These are phyloP conservation scores for Cydia fagiglandana DNA, from an alignment of 1,140 invertebrate species.

Conservation along the genomic window DNA sequence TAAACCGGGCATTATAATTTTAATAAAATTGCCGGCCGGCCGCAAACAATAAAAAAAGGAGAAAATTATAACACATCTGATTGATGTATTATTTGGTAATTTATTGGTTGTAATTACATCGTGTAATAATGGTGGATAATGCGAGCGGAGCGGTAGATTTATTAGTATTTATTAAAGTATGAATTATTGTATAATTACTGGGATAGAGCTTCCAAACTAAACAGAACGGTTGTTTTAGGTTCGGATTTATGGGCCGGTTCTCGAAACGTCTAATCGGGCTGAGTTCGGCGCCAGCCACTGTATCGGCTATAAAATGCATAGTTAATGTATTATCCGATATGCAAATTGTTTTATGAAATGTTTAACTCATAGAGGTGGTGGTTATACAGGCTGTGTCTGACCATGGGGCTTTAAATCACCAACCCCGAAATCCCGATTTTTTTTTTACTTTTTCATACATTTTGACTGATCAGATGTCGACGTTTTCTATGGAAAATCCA, in stretches of 20 bases:
- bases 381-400: too few relatives aligned
- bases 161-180: conserved; percentile 79
- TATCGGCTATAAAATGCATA: conserved; percentile 28
- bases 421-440: too few relatives aligned
- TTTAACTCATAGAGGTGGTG: not conserved
- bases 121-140: conserved; percentile 75
- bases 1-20: conserved; percentile 71
- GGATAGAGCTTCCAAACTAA: conserved; percentile 73
- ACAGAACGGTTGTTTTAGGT: conserved; percentile 72
- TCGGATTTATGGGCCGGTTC: conserved; percentile 67
- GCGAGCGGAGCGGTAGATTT: conserved; percentile 62
- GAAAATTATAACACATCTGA: conserved; percentile 78
- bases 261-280: conserved; percentile 64
- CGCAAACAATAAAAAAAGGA: conserved; percentile 62
- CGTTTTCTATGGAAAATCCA: too few relatives aligned
- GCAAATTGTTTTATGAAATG: not conserved
- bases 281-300: conserved; percentile 38
- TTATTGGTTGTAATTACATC: conserved; percentile 77
- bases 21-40: conserved; percentile 71
- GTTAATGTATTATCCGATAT: conserved; percentile 12
- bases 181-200: conserved; percentile 78
- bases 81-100: conserved; percentile 79
- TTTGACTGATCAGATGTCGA: too few relatives aligned
- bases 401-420: too few relatives aligned
- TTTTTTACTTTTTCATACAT: too few relatives aligned